Conservation (phyloP, 2,888 invertebrate genomes). For the Hanleya hanleyi region DNA sequence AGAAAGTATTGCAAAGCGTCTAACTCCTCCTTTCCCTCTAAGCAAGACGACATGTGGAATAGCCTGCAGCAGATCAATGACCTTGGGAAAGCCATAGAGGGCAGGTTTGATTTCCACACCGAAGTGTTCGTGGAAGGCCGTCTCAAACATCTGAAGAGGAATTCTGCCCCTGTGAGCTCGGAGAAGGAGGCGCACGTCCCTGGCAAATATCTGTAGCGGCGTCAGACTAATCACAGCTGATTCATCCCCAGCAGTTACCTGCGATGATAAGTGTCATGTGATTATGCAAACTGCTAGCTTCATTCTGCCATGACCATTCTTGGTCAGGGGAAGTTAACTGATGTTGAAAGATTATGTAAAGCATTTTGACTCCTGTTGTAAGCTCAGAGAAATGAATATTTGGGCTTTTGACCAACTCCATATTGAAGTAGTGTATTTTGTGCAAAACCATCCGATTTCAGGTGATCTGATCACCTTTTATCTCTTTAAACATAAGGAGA, state of each 20-base stretch:
- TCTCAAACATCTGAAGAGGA: conserved; percentile 62
- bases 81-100: conserved; percentile 76
- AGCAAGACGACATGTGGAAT: conserved; percentile 77
- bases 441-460: no score
- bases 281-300: no score
- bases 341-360: no score
- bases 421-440: no score
- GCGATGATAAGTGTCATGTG: no score
- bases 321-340: no score
- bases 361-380: no score
- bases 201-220: conserved; percentile 76
- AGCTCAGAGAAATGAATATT: no score
- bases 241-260: conserved; percentile 61
- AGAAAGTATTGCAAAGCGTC: conserved; percentile 51
- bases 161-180: conserved; percentile 75
- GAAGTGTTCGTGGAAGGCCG: conserved; percentile 58
- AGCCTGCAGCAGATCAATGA: conserved; percentile 76
- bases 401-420: no score
- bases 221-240: conserved; percentile 65
- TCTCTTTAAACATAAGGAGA: no score
- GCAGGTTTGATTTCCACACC: conserved; percentile 76
- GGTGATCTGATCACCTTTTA: no score
- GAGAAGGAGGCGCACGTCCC: conserved; percentile 76
- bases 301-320: no score
- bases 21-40: conserved; percentile 72